Base-by-base conservation (phyloP, 1,140 invertebrate genomes). In the Andricus grossulariae region DNA sequence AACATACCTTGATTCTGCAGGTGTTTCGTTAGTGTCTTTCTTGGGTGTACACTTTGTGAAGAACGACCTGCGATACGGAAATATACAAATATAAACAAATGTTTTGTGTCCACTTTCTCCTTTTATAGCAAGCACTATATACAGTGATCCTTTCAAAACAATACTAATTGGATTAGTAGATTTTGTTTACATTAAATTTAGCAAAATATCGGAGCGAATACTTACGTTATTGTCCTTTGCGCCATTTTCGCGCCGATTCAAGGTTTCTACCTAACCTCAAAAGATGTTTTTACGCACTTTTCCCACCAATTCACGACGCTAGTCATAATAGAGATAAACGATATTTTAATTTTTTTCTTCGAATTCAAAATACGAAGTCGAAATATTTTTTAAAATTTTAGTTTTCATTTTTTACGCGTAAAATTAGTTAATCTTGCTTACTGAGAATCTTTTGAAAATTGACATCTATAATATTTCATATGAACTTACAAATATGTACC, bases 211-310 rank as follows among this genome's bases (percentile, higher is more conserved):
- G 16, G 19, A 74, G 4, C 51, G 19, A 39, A 49, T 71, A 85
- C 83, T 83, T 74, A 88, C 87, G 84, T 87, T 85, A 88, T 88
- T 54, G 81, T 84, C 51, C 85, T 84, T 49, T 88, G 87, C 45
- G 85, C 76, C 87, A 88, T 88, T 83, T 80, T 82, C 54, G 21
- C 72, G 52, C 72, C 57, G 15, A 80, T 83, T 82, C 49, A 45
- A 45, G 39, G 39, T 45, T 11, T 45, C 39, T 45, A 45, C 39
- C 7, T 80, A 77, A 81, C 78, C 78, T 84, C 39, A 12, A 74
- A 74, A 66, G 66, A 50, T 32, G 15, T 51, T 18, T 21, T 71
- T 15, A 8, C 54, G 39, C 71, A 54, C 51, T 72, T 55, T 78
- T 81, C 19, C 57, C 52, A 77, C 45, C 76, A 32, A 75, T 39